These are phyloP conservation scores for Phaethon lepturus DNA, from an alignment of 2,113 vertebrate genomes.

Conservation along the genomic window DNA sequence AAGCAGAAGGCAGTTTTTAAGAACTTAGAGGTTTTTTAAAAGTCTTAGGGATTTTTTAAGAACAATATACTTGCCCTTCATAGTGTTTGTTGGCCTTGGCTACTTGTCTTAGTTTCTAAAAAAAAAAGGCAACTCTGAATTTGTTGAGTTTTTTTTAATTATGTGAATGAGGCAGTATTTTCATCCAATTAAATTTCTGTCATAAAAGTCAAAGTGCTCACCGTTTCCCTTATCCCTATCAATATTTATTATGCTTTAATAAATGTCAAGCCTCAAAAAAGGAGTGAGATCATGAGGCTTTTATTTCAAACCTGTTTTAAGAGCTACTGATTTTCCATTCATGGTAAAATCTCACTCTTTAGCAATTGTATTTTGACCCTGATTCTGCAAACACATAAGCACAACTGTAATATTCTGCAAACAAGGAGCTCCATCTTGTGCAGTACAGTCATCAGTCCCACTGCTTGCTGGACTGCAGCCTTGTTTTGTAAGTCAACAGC, in stretches of 20 bases:
- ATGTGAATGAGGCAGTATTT: neutral
- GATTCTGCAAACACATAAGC: neutral
- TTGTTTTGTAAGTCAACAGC: neutral
- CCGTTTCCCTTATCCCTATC: neutral
- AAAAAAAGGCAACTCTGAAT: neutral
- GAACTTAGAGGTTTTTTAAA: rapidly evolving
- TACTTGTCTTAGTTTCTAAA: neutral
- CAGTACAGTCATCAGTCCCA: neutral
- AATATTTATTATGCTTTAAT: neutral
- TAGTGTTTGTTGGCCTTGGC: neutral
- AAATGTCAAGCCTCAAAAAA: neutral
- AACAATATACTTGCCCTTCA: neutral
- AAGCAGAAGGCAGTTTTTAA: neutral
- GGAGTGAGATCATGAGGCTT: neutral
- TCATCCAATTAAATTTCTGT: neutral
- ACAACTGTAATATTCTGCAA: neutral
- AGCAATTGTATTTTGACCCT: neutral
- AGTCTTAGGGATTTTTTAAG: neutral
- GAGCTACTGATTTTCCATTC: neutral
- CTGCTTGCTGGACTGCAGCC: neutral
- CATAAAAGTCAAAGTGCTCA: neutral
- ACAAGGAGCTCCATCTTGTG: neutral
- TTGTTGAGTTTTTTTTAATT: neutral
- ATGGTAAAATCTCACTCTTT: neutral
- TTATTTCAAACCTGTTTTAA: neutral